These are phyloP conservation scores for Papilio helenus DNA, from an alignment of 1,140 invertebrate species.

Conservation along the genomic window DNA sequence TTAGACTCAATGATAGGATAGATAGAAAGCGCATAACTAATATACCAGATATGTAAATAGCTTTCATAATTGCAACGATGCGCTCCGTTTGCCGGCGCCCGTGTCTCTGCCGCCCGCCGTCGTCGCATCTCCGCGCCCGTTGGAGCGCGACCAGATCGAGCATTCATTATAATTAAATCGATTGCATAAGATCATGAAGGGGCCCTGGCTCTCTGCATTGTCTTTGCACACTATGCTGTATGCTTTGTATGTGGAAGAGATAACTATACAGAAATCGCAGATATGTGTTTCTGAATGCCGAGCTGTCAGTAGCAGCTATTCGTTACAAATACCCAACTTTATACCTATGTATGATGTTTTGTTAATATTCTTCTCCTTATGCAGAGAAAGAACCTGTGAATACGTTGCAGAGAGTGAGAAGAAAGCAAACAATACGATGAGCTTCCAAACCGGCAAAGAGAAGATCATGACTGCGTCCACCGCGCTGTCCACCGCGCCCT, in stretches of 20 bases:
- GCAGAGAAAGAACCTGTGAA: not conserved
- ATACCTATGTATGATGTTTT: not conserved
- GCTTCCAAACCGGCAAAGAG: slow-evolving; percentile 35
- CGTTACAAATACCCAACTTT: too few species aligned
- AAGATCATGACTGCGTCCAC: not conserved
- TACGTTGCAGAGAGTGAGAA: slow-evolving; percentile 1
- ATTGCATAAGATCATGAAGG: not conserved
- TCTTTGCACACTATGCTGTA: too few species aligned
- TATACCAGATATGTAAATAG: slow-evolving; percentile 41
- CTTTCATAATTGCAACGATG: slow-evolving; percentile 53
- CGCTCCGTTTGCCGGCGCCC: slow-evolving; percentile 48
- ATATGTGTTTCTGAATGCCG: too few species aligned
- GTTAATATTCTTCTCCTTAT: slow-evolving; percentile 39
- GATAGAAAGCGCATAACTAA: not conserved
- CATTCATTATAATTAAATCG: not conserved
- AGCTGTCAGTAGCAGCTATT: too few species aligned
- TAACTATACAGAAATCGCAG: too few species aligned
- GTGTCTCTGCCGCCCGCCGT: not conserved
- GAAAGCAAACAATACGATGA: slow-evolving; percentile 41
- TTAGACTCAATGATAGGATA: not conserved
- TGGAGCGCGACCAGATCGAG: not conserved
- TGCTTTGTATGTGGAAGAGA: too few species aligned
- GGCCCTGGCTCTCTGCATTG: too few species aligned
- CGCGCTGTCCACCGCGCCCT: too few species aligned
- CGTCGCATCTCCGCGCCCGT: too few species aligned